Base-by-base conservation (phyloP, 2,113 vertebrate species). In the Chaetodon trifascialis region DNA sequence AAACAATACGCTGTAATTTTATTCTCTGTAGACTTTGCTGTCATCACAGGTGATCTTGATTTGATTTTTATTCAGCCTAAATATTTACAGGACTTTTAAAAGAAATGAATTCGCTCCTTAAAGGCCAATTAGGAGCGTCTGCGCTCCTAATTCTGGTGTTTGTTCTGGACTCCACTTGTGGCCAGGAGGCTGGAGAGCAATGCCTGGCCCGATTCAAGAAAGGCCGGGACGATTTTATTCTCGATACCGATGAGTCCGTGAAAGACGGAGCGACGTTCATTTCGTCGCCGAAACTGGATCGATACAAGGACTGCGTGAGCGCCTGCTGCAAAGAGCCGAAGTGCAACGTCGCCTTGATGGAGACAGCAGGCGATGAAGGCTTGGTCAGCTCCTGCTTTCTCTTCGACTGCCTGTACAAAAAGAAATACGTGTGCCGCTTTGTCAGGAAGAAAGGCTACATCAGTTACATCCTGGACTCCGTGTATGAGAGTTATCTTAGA, bases 301-400 rank as follows among this genome's bases (percentile, higher is more conserved):
- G 90, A 1, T 51, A 80, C 75, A 90, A 86, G 70, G 97, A 98
- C 82, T 99, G 98, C 38, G 64, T 98, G 74, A 66, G 56, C 17
- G 93, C 97, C 73, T 99, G 98, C 92, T 99, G 98, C 77, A 92
- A 93, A 62, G 78, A 96, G 0, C 74, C 90, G 0, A 11, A 19
- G 25, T 99, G 98, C 83, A 99, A 97, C 70, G 89, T 99, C 86
- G 98, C 97, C 34, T 91, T 99, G 14, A 96, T 98, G 92, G 95
- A 98, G 91, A 80, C 86, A 21, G 79, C 17, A 21, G 71, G 10
- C 0, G 88, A 81, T 15, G 83, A 86, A 0, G 92, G 88, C 58
- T 16, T 12, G 11, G 84, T 97, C 84, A 89, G 65, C 0, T 86
- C 94, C 79, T 99, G 98, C 91, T 98, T 96, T 84, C 96, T 98